These are phyloP conservation scores for Arenaria interpres DNA, from an alignment of 2,113 vertebrate species.

Conservation along the genomic window DNA sequence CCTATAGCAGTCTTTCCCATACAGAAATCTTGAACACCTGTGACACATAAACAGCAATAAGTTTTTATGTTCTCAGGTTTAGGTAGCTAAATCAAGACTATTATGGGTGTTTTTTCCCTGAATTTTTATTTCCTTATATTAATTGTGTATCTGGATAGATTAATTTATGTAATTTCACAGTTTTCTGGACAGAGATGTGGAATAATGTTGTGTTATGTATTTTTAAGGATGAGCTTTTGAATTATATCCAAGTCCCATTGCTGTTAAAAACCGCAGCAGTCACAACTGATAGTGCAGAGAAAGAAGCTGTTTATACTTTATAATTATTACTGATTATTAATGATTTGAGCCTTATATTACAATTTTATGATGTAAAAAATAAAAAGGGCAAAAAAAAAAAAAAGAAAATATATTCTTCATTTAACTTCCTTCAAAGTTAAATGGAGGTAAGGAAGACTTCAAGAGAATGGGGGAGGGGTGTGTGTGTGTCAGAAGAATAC, in stretches of 20 bases:
- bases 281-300: neutral
- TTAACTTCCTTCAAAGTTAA: neutral
- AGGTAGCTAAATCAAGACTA: neutral
- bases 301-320: neutral
- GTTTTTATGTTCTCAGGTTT: neutral
- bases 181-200: neutral
- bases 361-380: neutral
- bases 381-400: neutral
- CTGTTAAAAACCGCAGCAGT: neutral
- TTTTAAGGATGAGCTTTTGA: neutral
- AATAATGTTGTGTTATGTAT: neutral
- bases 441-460: neutral
- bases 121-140: neutral
- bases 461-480: neutral
- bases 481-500: neutral
- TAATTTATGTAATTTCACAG: neutral
- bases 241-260: neutral
- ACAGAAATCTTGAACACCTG: neutral
- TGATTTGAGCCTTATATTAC: neutral
- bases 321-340: neutral
- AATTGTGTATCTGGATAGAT: neutral
- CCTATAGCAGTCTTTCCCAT: neutral
- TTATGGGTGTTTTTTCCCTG: rapidly evolving
- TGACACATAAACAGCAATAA: neutral
- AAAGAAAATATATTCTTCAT: neutral